Evolutionary conservation across 2,888 invertebrate genomes (phyloP).

Genomic region (Eupeodes latifasciatus): DNA sequence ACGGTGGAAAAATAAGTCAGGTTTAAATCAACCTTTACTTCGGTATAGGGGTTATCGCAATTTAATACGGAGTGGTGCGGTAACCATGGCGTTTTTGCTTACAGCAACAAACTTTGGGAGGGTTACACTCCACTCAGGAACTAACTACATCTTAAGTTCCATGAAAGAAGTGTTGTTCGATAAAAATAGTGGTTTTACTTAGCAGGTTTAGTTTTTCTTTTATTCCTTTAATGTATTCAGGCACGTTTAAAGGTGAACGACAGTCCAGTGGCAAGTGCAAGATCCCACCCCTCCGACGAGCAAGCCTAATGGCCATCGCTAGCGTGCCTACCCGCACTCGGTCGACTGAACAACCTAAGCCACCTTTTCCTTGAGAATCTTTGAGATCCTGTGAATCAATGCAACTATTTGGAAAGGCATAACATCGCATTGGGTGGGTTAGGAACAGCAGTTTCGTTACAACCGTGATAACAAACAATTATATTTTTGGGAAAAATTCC

Average conservation of each 20-base stretch:
- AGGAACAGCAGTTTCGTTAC: not conserved
- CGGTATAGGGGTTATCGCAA: not conserved
- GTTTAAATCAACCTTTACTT: too few relatives aligned
- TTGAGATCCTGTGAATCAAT: not conserved
- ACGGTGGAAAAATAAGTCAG: too few relatives aligned
- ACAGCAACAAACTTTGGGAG: too few relatives aligned
- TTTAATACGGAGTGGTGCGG: not conserved
- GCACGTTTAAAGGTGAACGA: slow-evolving; percentile 8
- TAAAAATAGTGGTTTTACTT: too few relatives aligned
- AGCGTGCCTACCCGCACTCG: slow-evolving; percentile 11
- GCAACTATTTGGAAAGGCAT: too few relatives aligned
- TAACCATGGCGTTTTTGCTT: slow-evolving; percentile 10
- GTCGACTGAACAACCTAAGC: not conserved
- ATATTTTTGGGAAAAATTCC: too few relatives aligned
- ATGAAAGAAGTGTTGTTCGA: too few relatives aligned
- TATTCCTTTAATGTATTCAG: not conserved
- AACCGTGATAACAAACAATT: too few relatives aligned
- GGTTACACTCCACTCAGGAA: too few relatives aligned
- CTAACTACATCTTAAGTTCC: too few relatives aligned
- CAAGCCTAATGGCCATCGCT: slow-evolving; percentile 10
- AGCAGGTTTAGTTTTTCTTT: too few relatives aligned
- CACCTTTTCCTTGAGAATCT: not conserved
- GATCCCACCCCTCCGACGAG: not conserved
- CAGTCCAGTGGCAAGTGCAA: slow-evolving; percentile 6
- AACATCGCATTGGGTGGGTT: not conserved